A percentile compares a stretch with the other conserved stretches of the same genome.
These are phyloP conservation scores for Hassar affinis DNA, from an alignment of 2,113 vertebrate species.

Conservation along the genomic window DNA sequence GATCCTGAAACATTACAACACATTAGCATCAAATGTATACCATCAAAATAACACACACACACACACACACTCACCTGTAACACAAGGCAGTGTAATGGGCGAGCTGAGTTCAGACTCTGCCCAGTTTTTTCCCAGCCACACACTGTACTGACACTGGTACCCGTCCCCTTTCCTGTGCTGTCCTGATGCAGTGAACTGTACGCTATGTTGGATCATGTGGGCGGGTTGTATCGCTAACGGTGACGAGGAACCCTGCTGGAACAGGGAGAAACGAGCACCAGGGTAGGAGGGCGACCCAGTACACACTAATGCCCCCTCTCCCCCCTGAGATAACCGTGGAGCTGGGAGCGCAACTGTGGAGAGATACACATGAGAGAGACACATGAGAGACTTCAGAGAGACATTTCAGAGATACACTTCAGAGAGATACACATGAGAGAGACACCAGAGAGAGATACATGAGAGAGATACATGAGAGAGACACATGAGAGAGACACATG, in stretches of 20 bases:
- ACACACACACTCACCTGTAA: slow-evolving; percentile 44
- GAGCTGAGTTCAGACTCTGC: slow-evolving; percentile 60
- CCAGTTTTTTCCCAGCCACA: slow-evolving; percentile 56
- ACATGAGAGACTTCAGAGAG: neutral
- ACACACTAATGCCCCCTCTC: slow-evolving; percentile 63
- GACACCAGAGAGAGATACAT: neutral
- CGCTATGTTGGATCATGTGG: slow-evolving; percentile 51
- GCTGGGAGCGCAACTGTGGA: slow-evolving; percentile 62
- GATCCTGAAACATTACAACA: slow-evolving; percentile 32
- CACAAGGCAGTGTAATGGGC: slow-evolving; percentile 55
- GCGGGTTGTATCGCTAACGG: slow-evolving; percentile 33
- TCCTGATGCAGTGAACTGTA: slow-evolving; percentile 59
- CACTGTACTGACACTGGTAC: slow-evolving; percentile 71
- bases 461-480: too few relatives aligned
- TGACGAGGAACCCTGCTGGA: slow-evolving; percentile 43
- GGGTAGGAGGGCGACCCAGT: slow-evolving; percentile 67
- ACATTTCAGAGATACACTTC: neutral
- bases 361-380: neutral
- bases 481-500: neutral
- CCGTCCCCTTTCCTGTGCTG: slow-evolving; percentile 48
- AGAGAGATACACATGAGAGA: neutral
- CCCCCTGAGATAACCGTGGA: slow-evolving; percentile 58
- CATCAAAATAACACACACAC: neutral
- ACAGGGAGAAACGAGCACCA: slow-evolving; percentile 65
- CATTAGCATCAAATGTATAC: neutral